A percentile compares a stretch with the other conserved stretches of the same genome.
phyloP scores from a whole-genome alignment of 2,888 invertebrate species.

The Pandemis corylana region DNA sequence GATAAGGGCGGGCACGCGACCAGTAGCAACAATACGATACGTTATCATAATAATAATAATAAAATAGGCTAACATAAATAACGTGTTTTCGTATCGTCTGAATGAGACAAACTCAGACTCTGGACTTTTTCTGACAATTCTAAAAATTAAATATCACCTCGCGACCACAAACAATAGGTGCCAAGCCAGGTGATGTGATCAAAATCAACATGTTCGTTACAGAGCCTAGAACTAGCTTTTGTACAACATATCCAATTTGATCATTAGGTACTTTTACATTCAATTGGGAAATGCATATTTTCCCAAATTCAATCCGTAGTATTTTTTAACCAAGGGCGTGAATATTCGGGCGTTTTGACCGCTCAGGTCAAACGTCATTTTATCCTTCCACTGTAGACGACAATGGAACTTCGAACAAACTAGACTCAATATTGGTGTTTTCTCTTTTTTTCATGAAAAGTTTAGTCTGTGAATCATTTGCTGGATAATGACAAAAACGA shows the following conservation, averaged over 20 bases:
- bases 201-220: background rate
- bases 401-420: no score
- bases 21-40: constrained; percentile 44
- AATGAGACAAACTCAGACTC: constrained; percentile 23
- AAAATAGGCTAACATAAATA: constrained; percentile 37
- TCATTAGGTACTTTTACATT: no score
- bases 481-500: no score
- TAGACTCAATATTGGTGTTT: no score
- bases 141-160: background rate
- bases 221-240: background rate
- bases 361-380: no score
- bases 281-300: no score
- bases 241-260: background rate
- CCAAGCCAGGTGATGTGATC: background rate
- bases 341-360: no score
- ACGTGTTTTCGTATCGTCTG: constrained; percentile 25
- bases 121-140: constrained; percentile 5
- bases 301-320: no score
- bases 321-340: no score
- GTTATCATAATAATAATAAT: constrained; percentile 48
- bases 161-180: no score
- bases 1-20: constrained; percentile 76
- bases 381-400: no score
- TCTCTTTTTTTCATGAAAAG: background rate
- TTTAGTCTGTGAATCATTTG: no score